Percentiles rank a stretch among this genome's conserved stretches.
phyloP scores from a whole-genome alignment of 1,140 invertebrate species.

The Eupristina koningsbergeri region DNA sequence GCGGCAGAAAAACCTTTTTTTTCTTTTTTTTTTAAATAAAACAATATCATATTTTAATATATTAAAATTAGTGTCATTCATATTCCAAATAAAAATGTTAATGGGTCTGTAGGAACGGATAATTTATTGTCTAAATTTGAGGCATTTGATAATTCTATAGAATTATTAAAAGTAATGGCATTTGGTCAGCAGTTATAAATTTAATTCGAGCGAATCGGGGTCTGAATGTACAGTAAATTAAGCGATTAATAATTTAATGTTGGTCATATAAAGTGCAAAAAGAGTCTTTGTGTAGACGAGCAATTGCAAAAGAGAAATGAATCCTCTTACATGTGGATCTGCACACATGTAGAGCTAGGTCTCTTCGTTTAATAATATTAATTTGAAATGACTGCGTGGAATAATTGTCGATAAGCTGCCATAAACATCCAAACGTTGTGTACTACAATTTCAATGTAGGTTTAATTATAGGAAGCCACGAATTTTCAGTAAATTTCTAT shows the following conservation, averaged over 20 bases:
- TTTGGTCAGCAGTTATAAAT: not conserved
- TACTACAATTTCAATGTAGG: not conserved
- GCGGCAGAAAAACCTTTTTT: too few relatives aligned
- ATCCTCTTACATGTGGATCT: not conserved
- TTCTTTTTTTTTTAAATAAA: too few relatives aligned
- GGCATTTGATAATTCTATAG: not conserved
- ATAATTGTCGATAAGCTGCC: constrained; percentile 22
- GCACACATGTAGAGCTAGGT: not conserved
- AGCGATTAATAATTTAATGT: not conserved
- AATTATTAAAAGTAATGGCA: not conserved
- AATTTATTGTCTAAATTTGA: too few relatives aligned
- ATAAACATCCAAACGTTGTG: not conserved
- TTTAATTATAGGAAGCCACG: not conserved
- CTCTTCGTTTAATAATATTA: not conserved
- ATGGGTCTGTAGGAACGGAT: too few relatives aligned
- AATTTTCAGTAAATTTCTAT: too few relatives aligned
- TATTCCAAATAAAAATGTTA: too few relatives aligned
- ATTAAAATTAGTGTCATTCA: too few relatives aligned
- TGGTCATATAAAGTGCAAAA: not conserved
- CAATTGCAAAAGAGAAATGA: not conserved
- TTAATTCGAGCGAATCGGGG: not conserved
- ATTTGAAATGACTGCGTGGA: constrained; percentile 29
- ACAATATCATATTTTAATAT: too few relatives aligned
- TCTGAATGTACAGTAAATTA: not conserved
- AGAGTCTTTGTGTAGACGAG: not conserved